These are phyloP conservation scores for Ditula angustiorana DNA, from an alignment of 2,888 invertebrate genomes.

Conservation along the genomic window DNA sequence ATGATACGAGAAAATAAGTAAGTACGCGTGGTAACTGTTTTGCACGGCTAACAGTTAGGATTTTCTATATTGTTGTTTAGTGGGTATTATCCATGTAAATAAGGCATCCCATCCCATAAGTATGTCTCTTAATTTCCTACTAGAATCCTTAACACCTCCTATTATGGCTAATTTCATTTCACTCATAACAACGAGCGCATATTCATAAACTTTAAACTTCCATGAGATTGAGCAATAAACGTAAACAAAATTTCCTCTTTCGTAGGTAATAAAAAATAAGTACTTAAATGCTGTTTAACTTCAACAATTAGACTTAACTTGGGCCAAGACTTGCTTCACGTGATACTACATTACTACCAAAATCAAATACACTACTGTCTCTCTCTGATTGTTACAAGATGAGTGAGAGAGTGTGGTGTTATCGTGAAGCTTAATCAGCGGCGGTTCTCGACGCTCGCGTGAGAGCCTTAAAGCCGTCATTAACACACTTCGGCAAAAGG, in stretches of 20 bases:
- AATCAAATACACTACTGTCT: background rate
- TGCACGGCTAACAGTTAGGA: too few species aligned
- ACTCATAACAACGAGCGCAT: background rate
- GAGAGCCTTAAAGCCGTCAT: constrained; percentile 67
- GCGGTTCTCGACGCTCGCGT: constrained; percentile 50
- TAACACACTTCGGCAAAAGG: constrained; percentile 65
- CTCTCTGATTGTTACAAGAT: background rate
- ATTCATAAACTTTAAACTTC: constrained; percentile 4
- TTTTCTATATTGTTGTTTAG: too few species aligned
- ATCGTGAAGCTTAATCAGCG: constrained; percentile 32
- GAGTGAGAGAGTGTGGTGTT: constrained; percentile 17
- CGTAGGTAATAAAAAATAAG: constrained; percentile 17
- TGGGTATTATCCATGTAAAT: too few species aligned
- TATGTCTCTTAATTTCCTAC: too few species aligned
- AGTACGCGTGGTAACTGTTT: too few species aligned
- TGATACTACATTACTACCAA: constrained; percentile 5
- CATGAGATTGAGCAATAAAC: constrained; percentile 16
- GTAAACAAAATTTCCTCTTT: constrained; percentile 13
- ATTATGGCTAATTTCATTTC: background rate
- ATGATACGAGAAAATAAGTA: too few species aligned
- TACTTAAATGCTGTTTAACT: constrained; percentile 29
- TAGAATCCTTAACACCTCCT: too few species aligned
- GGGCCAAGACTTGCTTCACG: constrained; percentile 37
- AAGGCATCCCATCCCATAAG: too few species aligned
- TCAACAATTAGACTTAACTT: constrained; percentile 37